A percentile compares a stretch with the other conserved stretches of the same genome.
phyloP scores from a whole-genome alignment of 1,140 invertebrate genomes.

The Bombus superbus region DNA sequence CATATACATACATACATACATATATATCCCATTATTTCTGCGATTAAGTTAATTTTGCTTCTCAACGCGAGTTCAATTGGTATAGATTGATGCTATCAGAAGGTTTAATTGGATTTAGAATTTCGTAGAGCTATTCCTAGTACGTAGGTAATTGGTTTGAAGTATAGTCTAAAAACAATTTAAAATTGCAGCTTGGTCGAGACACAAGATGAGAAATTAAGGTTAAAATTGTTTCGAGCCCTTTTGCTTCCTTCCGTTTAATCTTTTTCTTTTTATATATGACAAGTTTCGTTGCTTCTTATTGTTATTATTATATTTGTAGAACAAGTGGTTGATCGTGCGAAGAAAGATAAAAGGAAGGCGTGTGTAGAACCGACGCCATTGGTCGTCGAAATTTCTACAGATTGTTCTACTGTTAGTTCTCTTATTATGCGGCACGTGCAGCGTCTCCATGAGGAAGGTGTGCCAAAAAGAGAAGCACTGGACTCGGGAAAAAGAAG shows the following conservation, averaged over 20 bases:
- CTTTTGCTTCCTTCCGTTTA: background rate
- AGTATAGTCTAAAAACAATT: background rate
- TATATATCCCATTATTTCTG: background rate
- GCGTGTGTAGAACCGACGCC: background rate
- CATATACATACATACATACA: too few relatives aligned
- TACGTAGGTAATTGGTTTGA: background rate
- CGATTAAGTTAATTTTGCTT: background rate
- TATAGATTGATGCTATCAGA: background rate
- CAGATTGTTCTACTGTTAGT: background rate
- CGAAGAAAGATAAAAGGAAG: background rate
- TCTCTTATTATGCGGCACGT: slow-evolving; percentile 2
- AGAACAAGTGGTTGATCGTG: background rate
- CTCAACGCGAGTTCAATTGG: background rate
- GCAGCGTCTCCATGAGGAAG: background rate
- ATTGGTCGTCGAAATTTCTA: background rate
- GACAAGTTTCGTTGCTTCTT: background rate
- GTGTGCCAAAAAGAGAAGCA: background rate
- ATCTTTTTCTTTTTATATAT: background rate
- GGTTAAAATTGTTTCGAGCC: background rate
- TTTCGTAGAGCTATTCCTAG: background rate
- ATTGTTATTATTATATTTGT: background rate
- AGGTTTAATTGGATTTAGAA: background rate
- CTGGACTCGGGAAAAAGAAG: background rate
- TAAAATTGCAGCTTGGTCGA: background rate
- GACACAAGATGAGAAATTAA: background rate